A percentile compares a stretch with the other conserved stretches of the same genome.
These are phyloP conservation scores for Drosophila limbata DNA, from an alignment of 2,888 invertebrate genomes.

Conservation along the genomic window DNA sequence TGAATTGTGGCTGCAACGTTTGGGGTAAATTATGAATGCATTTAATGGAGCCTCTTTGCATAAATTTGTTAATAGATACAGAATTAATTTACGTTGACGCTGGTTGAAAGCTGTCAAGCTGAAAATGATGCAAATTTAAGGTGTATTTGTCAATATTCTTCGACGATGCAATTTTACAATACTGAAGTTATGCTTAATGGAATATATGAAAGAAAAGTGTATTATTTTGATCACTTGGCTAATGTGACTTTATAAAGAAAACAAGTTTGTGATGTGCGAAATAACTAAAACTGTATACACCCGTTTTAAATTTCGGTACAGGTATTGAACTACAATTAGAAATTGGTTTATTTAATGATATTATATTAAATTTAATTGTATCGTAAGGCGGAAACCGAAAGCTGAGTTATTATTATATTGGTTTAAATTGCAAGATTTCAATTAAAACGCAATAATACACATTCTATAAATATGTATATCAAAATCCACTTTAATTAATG, in stretches of 20 bases:
- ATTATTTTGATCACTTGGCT: no score
- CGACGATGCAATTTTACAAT: not conserved
- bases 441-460: not conserved
- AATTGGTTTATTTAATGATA: not conserved
- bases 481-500: not conserved
- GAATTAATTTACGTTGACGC: slow-evolving; percentile 44
- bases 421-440: not conserved
- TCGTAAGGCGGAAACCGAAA: not conserved
- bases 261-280: not conserved
- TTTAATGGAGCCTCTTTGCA: slow-evolving; percentile 35
- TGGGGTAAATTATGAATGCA: slow-evolving; percentile 38
- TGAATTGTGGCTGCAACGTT: slow-evolving; percentile 14
- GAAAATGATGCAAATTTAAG: not conserved
- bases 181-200: not conserved
- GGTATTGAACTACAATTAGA: not conserved
- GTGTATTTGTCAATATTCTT: not conserved
- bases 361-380: not conserved
- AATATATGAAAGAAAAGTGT: not conserved
- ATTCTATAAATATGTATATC: not conserved
- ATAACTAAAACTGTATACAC: no score
- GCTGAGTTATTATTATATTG: not conserved
- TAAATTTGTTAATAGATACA: slow-evolving; percentile 26
- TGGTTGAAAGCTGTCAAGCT: slow-evolving; percentile 2
- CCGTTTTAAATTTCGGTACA: not conserved
- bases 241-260: not conserved